These are phyloP conservation scores for Cantharis flavilabris DNA, from an alignment of 2,888 invertebrate species.

Conservation along the genomic window DNA sequence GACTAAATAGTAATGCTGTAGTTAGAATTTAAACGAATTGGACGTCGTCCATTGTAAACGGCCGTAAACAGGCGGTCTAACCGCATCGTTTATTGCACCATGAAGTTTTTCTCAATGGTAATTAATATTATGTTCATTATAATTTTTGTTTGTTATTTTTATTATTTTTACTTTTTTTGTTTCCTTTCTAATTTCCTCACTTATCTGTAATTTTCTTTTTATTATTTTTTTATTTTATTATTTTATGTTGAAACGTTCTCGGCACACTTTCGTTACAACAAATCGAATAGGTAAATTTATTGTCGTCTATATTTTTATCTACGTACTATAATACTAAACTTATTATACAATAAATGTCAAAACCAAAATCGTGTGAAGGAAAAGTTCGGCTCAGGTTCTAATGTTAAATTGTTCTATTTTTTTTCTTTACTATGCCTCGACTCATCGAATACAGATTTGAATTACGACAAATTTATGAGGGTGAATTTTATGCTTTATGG, in stretches of 20 bases:
- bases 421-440: conserved; percentile 14
- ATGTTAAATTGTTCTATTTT: background rate
- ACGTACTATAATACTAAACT: background rate
- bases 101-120: too few species aligned
- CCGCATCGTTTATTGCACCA: too few species aligned
- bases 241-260: background rate
- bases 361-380: background rate
- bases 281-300: background rate
- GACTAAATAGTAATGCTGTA: too few species aligned
- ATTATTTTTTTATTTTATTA: background rate
- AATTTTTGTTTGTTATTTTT: too few species aligned
- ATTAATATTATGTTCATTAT: too few species aligned
- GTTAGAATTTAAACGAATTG: too few species aligned
- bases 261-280: background rate
- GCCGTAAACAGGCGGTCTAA: too few species aligned
- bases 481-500: conserved; percentile 9
- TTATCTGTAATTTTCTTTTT: background rate
- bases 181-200: background rate
- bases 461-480: conserved; percentile 23
- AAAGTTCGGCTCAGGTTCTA: background rate
- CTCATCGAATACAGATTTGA: conserved; percentile 13
- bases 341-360: background rate
- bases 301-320: background rate
- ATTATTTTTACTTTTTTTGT: too few species aligned
- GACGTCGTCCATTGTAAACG: too few species aligned